These are phyloP conservation scores for Neodiprion pinetum DNA, from an alignment of 1,140 invertebrate species.

Conservation along the genomic window DNA sequence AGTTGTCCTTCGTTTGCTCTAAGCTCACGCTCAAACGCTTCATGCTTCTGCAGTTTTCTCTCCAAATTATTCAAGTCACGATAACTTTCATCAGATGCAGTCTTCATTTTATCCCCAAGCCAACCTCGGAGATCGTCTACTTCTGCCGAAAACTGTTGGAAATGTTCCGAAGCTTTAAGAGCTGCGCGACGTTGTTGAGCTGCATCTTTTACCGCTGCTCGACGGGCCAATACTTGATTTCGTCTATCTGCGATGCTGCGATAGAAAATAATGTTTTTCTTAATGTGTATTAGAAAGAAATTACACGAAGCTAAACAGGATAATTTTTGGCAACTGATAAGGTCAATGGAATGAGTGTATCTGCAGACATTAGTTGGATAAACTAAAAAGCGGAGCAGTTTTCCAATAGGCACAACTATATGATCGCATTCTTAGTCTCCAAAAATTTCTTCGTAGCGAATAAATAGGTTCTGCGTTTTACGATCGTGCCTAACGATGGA, in stretches of 20 bases:
- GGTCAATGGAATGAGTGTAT: not conserved
- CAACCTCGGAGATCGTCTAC: constrained; percentile 87
- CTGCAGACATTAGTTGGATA: too few species aligned
- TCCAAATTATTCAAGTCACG: constrained; percentile 91
- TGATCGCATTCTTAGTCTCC: too few species aligned
- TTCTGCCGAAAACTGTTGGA: constrained; percentile 87
- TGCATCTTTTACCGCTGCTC: constrained; percentile 76
- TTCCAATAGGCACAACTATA: too few species aligned
- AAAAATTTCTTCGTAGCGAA: too few species aligned
- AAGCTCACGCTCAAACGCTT: constrained; percentile 95
- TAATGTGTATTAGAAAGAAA: not conserved
- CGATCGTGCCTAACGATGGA: too few species aligned
- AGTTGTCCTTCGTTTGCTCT: constrained; percentile 90
- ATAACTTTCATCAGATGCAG: constrained; percentile 92
- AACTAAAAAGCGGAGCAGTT: too few species aligned
- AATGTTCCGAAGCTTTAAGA: constrained; percentile 79
- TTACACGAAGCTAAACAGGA: constrained; percentile 1
- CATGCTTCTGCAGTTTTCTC: constrained; percentile 95
- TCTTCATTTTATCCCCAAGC: constrained; percentile 92
- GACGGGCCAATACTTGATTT: constrained; percentile 76
- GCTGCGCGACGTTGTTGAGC: constrained; percentile 76
- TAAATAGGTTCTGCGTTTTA: not conserved
- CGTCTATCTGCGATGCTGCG: constrained; percentile 76
- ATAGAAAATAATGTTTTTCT: constrained; percentile 26
- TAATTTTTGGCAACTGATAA: not conserved